Conservation (phyloP, 2,888 invertebrate genomes). For the Agonopterix arenella region DNA sequence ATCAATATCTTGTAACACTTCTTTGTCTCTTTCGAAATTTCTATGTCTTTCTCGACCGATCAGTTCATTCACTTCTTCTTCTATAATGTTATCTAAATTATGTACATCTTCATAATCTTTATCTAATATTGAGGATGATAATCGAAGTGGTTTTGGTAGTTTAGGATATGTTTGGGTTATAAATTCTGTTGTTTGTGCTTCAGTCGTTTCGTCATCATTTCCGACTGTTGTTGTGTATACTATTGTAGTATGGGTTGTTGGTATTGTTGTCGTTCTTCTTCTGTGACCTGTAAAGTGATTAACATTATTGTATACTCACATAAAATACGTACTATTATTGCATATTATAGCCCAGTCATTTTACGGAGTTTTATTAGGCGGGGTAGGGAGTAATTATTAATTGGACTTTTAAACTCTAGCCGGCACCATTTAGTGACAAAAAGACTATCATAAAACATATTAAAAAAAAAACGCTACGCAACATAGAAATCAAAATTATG, state of each 20-base stretch:
- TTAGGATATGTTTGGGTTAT: conserved; percentile 41
- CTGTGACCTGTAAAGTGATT: conserved; percentile 49
- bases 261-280: conserved; percentile 65
- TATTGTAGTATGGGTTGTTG: conserved; percentile 44
- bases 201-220: conserved; percentile 39
- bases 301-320: not conserved
- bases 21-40: conserved; percentile 48
- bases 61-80: conserved; percentile 38
- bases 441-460: no score
- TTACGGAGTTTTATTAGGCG: no score
- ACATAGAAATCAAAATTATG: no score
- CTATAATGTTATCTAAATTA: conserved; percentile 54
- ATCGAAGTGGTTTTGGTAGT: conserved; percentile 57
- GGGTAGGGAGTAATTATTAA: no score
- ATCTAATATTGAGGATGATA: conserved; percentile 44
- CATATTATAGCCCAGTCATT: no score
- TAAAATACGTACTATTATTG: no score
- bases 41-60: conserved; percentile 43
- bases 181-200: conserved; percentile 37
- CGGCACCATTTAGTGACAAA: no score
- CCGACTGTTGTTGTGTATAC: conserved; percentile 38
- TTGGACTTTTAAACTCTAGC: no score
- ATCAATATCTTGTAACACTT: conserved; percentile 48
- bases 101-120: conserved; percentile 54
- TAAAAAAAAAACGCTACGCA: no score